Evolutionary conservation across 2,797 vertebrate species (phyloP).

Genomic region (Poecilia velifera): DNA sequence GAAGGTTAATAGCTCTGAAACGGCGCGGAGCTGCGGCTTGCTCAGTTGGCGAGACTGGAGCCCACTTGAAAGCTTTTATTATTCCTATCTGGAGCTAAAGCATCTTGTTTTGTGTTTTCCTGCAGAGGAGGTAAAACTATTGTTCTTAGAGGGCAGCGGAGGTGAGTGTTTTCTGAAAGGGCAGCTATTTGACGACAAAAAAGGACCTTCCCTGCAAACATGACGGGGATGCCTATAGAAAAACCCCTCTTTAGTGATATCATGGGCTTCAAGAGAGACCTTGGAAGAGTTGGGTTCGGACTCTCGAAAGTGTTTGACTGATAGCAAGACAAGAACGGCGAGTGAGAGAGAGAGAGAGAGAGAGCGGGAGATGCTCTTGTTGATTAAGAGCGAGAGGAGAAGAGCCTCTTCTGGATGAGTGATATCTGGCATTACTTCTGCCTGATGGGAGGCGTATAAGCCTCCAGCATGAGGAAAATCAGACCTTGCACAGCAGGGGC

Average conservation of each 20-base stretch:
- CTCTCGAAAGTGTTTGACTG: constrained; percentile 53
- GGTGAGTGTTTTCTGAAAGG: constrained; percentile 76
- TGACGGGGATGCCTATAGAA: constrained; percentile 63
- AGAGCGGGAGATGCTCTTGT: constrained; percentile 52
- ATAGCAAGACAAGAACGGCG: constrained; percentile 48
- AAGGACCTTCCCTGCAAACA: constrained; percentile 35
- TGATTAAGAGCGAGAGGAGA: constrained; percentile 56
- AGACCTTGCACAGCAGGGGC: constrained; percentile 69
- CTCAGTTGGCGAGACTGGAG: constrained; percentile 71
- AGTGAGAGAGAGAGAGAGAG: constrained; percentile 26
- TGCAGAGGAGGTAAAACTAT: constrained; percentile 70
- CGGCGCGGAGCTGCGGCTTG: constrained; percentile 64
- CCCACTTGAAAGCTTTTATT: constrained; percentile 80
- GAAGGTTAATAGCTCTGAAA: constrained; percentile 81
- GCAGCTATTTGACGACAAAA: constrained; percentile 70
- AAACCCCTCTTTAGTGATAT: constrained; percentile 76
- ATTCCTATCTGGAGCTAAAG: constrained; percentile 74
- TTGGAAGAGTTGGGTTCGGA: constrained; percentile 54
- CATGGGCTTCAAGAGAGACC: constrained; percentile 67
- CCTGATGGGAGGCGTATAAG: constrained; percentile 70
- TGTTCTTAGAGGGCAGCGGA: constrained; percentile 83
- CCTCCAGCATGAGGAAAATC: constrained; percentile 64
- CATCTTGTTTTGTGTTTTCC: constrained; percentile 73
- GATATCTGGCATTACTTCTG: constrained; percentile 76
- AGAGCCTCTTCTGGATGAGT: constrained; percentile 66